Percentiles rank a stretch among this genome's conserved stretches.
phyloP scores from a whole-genome alignment of 2,888 invertebrate species.

The Theodoxus fluviatilis region DNA sequence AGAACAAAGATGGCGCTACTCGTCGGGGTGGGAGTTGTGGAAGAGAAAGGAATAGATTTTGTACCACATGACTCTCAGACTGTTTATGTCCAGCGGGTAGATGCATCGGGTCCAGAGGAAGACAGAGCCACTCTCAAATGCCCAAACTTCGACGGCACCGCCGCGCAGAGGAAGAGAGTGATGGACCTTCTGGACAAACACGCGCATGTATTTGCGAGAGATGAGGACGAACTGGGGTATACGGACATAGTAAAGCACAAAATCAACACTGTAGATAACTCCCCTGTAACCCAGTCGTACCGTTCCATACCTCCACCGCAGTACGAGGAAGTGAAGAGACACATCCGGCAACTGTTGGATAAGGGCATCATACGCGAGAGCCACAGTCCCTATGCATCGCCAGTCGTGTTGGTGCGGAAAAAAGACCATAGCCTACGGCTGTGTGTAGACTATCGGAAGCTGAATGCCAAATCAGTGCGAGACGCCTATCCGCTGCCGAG shows the following conservation, averaged over 20 bases:
- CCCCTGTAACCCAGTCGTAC: not conserved
- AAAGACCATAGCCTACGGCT: not conserved
- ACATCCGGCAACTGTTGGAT: not conserved
- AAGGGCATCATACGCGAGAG: not conserved
- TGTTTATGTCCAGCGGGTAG: no score
- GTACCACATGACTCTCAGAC: no score
- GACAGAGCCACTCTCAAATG: no score
- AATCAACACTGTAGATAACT: not conserved
- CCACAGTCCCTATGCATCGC: constrained; percentile 6
- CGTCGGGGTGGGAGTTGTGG: no score
- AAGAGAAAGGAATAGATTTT: no score
- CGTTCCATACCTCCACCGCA: not conserved
- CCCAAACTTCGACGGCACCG: no score
- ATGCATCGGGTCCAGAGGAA: no score
- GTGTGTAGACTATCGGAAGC: not conserved
- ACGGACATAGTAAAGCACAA: not conserved
- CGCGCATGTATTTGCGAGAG: not conserved
- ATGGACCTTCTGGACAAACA: not conserved
- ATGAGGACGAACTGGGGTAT: not conserved
- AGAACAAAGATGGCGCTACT: no score
- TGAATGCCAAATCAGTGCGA: constrained; percentile 1
- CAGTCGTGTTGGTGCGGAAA: constrained; percentile 18
- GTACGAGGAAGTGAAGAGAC: not conserved
- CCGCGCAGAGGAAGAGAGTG: not conserved
- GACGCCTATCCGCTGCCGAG: constrained; percentile 16